These are phyloP conservation scores for Neodiprion fabricii DNA, from an alignment of 1,140 invertebrate genomes.

Conservation along the genomic window DNA sequence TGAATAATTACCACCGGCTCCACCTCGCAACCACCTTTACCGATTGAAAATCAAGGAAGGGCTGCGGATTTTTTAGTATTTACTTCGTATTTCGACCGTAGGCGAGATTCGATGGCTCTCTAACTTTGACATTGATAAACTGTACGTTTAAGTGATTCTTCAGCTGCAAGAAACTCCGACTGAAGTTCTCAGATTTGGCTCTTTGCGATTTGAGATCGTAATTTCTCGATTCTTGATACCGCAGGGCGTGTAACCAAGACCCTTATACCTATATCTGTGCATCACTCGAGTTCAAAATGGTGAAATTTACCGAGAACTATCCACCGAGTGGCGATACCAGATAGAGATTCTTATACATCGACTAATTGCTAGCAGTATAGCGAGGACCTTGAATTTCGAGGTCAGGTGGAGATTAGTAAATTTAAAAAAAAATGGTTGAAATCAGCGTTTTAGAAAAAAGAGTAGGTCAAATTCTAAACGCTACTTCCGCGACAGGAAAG, in stretches of 20 bases:
- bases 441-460: no score
- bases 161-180: not conserved
- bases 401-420: not conserved
- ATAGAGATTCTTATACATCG: not conserved
- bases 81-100: no score
- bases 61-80: no score
- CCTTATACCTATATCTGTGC: not conserved
- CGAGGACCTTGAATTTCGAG: not conserved
- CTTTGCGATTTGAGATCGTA: constrained; percentile 11
- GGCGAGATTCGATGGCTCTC: no score
- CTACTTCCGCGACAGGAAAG: no score
- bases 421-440: no score
- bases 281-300: not conserved
- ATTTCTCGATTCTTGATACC: not conserved
- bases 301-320: not conserved
- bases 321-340: not conserved
- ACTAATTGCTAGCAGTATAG: not conserved
- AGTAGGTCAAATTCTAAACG: no score
- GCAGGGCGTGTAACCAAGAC: not conserved
- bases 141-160: no score
- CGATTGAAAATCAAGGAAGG: constrained; percentile 17
- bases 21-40: constrained; percentile 14
- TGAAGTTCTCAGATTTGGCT: not conserved
- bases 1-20: constrained; percentile 8
- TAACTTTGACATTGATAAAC: no score